Percentiles rank a stretch among this genome's conserved stretches.
These are phyloP conservation scores for Vesta saturnalis DNA, from an alignment of 2,888 invertebrate genomes.

Conservation along the genomic window DNA sequence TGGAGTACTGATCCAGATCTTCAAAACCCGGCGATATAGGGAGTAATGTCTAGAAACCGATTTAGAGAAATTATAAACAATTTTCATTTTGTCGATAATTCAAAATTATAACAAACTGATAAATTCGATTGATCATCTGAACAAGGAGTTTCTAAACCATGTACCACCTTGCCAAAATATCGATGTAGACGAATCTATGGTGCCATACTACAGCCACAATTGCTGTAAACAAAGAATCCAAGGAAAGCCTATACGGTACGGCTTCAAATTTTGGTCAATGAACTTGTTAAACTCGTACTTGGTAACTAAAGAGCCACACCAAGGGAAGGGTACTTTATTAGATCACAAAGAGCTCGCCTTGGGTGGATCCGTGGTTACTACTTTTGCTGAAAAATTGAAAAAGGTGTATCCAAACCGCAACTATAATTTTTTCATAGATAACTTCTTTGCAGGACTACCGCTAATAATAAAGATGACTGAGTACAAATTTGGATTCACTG, in stretches of 20 bases:
- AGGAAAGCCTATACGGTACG: not conserved
- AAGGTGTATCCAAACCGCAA: not conserved
- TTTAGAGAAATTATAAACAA: not conserved
- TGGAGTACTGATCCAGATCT: not conserved
- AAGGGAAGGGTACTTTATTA: too few species aligned
- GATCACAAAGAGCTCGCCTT: not conserved
- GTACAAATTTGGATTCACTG: too few species aligned
- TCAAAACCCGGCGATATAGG: not conserved
- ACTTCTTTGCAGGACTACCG: too few species aligned
- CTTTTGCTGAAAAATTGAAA: not conserved
- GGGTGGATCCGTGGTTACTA: not conserved
- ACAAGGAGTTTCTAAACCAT: not conserved
- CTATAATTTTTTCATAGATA: not conserved
- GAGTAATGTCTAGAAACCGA: not conserved
- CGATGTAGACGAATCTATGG: not conserved
- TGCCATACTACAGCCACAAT: not conserved
- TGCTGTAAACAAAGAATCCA: not conserved
- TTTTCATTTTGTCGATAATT: not conserved
- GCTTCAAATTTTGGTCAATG: not conserved
- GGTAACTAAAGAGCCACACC: not conserved
- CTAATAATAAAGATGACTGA: too few species aligned
- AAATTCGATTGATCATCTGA: not conserved
- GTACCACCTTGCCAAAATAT: not conserved
- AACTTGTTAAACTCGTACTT: not conserved
- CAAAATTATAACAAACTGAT: not conserved